phyloP scores from a whole-genome alignment of 2,113 vertebrate genomes.

The Scomber colias region DNA sequence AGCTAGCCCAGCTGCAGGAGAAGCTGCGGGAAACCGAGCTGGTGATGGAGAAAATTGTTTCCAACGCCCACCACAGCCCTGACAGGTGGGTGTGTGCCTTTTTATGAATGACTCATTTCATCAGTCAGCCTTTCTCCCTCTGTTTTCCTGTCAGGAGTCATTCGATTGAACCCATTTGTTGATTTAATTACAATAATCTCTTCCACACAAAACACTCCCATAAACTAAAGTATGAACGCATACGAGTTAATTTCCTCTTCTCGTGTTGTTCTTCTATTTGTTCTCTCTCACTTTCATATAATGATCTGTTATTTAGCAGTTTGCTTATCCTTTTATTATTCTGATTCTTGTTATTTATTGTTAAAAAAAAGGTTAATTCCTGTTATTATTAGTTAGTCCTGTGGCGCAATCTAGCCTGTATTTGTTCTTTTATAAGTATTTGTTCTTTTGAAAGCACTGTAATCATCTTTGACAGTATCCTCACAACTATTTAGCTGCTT shows the following conservation, averaged over 20 bases:
- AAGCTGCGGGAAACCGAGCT: conserved; percentile 93
- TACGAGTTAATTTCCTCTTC: conserved; percentile 1
- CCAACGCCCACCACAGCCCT: conserved; percentile 85
- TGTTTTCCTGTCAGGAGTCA: not conserved
- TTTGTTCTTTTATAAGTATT: no score
- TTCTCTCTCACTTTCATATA: no score
- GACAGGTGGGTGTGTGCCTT: conserved; percentile 83
- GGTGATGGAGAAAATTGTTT: conserved; percentile 96
- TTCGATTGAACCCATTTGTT: not conserved
- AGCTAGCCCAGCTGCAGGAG: conserved; percentile 94
- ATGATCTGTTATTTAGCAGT: no score
- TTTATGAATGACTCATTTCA: not conserved
- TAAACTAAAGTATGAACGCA: not conserved
- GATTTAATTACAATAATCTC: not conserved
- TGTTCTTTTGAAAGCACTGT: not conserved
- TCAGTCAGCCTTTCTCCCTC: not conserved
- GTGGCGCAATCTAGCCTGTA: no score
- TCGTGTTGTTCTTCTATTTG: no score
- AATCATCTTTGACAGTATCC: not conserved
- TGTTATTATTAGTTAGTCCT: no score
- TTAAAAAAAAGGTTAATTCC: no score
- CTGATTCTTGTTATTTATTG: no score
- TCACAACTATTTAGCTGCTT: no score
- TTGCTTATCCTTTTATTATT: not conserved
- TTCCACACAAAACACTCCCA: not conserved